phyloP scores from a whole-genome alignment of 2,888 invertebrate genomes.

The Amorpha juglandis region DNA sequence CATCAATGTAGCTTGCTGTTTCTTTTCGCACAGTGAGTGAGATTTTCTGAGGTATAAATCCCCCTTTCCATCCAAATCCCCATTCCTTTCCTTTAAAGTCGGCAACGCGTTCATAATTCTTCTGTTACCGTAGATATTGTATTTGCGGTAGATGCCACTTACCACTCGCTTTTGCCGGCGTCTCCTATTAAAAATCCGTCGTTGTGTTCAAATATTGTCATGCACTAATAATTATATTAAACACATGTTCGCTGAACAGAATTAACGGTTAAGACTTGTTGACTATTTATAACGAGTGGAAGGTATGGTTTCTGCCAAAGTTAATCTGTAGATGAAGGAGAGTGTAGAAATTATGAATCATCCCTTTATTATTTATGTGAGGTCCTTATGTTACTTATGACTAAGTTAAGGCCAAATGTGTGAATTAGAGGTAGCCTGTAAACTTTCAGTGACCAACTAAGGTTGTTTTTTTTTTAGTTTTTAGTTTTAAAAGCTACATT shows the following conservation, averaged over 20 bases:
- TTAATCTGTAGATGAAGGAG: background rate
- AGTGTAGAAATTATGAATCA: slow-evolving; percentile 5
- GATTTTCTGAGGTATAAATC: too few species aligned
- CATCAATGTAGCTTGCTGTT: too few species aligned
- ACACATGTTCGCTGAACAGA: slow-evolving; percentile 43
- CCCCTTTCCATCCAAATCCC: too few species aligned
- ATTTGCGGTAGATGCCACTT: too few species aligned
- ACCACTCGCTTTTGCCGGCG: too few species aligned
- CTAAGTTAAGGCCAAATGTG: slow-evolving; percentile 2
- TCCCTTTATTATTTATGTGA: background rate
- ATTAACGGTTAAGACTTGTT: slow-evolving; percentile 52
- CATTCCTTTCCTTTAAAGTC: too few species aligned
- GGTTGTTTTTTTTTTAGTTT: slow-evolving; percentile 14
- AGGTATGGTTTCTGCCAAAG: slow-evolving; percentile 26
- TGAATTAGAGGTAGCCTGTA: background rate
- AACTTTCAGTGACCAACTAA: background rate
- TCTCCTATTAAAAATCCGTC: slow-evolving; percentile 38
- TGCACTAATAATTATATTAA: slow-evolving; percentile 29
- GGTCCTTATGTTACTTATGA: background rate
- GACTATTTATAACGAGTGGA: slow-evolving; percentile 48
- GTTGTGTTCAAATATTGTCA: slow-evolving; percentile 49
- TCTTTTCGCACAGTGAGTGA: too few species aligned
- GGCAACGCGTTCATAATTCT: too few species aligned
- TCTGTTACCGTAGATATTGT: too few species aligned
- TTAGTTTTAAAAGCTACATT: background rate